A percentile compares a stretch with the other conserved stretches of the same genome.
Evolutionary conservation across 2,113 vertebrate species (phyloP).

Genomic region (Salvelinus alpinus): DNA sequence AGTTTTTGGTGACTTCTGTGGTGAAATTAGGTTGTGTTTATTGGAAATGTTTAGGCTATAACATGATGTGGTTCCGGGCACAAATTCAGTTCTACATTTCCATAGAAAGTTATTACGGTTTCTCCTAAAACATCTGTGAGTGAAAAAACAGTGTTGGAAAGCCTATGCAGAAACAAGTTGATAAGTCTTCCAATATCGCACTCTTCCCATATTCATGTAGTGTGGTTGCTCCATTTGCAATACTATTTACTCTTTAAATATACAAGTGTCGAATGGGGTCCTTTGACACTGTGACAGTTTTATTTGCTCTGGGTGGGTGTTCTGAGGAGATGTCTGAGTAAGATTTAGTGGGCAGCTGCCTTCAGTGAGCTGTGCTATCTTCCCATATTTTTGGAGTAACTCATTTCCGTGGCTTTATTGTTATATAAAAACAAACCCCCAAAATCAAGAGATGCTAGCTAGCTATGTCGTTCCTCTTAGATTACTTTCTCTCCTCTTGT

Average conservation of each 20-base stretch:
- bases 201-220: too few relatives aligned
- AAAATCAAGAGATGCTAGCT: not conserved
- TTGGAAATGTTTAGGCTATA: too few relatives aligned
- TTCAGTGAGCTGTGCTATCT: not conserved
- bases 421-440: not conserved
- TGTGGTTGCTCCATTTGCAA: not conserved
- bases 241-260: too few relatives aligned
- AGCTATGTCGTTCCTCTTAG: not conserved
- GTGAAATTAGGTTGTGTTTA: too few relatives aligned
- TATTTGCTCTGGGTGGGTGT: not conserved
- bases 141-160: too few relatives aligned
- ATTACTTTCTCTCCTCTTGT: not conserved
- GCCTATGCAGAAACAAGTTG: not conserved
- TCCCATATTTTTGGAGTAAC: not conserved
- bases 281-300: not conserved
- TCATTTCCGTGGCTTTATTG: not conserved
- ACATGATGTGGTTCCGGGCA: too few relatives aligned
- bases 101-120: too few relatives aligned
- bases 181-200: too few relatives aligned
- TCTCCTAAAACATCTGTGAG: too few relatives aligned
- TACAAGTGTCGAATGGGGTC: too few relatives aligned
- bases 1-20: not conserved
- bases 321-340: not conserved
- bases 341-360: constrained; percentile 1
- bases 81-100: too few relatives aligned